These are phyloP conservation scores for Poeciliopsis paucimaculata DNA, from an alignment of 2,797 vertebrate genomes.

Conservation along the genomic window DNA sequence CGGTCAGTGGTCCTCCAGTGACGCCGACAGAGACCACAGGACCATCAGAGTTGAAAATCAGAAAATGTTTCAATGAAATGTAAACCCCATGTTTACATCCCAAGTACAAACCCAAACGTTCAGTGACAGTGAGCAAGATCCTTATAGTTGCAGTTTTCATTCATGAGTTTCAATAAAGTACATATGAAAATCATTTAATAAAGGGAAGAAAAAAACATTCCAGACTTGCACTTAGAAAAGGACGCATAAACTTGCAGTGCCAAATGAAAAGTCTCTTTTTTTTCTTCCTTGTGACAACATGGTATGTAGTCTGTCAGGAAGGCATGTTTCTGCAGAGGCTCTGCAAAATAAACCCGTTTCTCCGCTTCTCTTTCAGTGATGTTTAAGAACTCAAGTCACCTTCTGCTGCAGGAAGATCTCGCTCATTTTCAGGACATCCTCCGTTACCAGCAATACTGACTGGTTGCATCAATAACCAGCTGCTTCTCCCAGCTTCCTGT, in stretches of 20 bases:
- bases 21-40: too few species aligned
- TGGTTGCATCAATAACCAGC: slow-evolving; percentile 4
- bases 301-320: background rate
- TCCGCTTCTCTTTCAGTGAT: slow-evolving; percentile 2
- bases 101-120: too few species aligned
- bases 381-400: slow-evolving; percentile 21
- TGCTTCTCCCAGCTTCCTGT: slow-evolving; percentile 61
- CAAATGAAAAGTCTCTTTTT: background rate
- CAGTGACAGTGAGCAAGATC: background rate
- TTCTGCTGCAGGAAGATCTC: slow-evolving; percentile 26
- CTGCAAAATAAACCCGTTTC: too few species aligned
- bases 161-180: too few species aligned
- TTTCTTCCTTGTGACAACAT: background rate
- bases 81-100: too few species aligned
- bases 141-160: background rate
- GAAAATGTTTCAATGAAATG: too few species aligned
- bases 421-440: slow-evolving; percentile 17
- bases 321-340: background rate
- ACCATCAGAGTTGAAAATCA: too few species aligned
- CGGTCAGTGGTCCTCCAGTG: too few species aligned
- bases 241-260: background rate
- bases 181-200: background rate
- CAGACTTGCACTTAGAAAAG: background rate
- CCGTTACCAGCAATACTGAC: background rate
- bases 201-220: background rate